These are phyloP conservation scores for Onthophagus sagittarius DNA, from an alignment of 2,888 invertebrate species.

Conservation along the genomic window DNA sequence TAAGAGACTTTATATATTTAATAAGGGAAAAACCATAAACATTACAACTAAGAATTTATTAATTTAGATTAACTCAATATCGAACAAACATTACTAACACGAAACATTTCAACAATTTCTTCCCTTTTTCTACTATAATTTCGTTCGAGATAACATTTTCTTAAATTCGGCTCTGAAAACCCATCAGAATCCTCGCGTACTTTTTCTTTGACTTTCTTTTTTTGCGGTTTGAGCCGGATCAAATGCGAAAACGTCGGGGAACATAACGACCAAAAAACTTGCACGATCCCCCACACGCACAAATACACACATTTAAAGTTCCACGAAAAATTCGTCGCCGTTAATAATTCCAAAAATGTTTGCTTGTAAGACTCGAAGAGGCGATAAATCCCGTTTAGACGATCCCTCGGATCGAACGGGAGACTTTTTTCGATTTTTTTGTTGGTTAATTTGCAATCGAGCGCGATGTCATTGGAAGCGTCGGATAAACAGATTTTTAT, in stretches of 20 bases:
- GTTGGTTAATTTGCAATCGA: not conserved
- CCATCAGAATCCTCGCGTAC: not conserved
- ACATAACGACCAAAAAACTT: not conserved
- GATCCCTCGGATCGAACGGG: not conserved
- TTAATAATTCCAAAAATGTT: not conserved
- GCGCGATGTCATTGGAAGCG: not conserved
- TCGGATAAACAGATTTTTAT: not conserved
- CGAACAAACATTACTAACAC: conserved; percentile 1
- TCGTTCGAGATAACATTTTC: not conserved
- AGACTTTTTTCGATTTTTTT: not conserved
- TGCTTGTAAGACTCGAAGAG: not conserved
- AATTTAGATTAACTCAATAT: not conserved
- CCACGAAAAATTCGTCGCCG: not conserved
- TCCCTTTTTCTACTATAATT: not conserved
- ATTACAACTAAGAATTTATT: not conserved
- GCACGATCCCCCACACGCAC: not conserved
- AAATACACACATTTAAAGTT: not conserved
- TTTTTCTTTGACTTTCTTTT: not conserved
- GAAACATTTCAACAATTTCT: not conserved
- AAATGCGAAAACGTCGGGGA: not conserved
- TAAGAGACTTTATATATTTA: too few species aligned
- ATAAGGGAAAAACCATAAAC: not conserved
- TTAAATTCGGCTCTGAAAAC: not conserved
- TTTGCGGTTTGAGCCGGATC: not conserved
- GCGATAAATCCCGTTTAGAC: not conserved